Base-by-base conservation (phyloP, 2,113 vertebrate genomes). In the Cyprinodon variegatus region DNA sequence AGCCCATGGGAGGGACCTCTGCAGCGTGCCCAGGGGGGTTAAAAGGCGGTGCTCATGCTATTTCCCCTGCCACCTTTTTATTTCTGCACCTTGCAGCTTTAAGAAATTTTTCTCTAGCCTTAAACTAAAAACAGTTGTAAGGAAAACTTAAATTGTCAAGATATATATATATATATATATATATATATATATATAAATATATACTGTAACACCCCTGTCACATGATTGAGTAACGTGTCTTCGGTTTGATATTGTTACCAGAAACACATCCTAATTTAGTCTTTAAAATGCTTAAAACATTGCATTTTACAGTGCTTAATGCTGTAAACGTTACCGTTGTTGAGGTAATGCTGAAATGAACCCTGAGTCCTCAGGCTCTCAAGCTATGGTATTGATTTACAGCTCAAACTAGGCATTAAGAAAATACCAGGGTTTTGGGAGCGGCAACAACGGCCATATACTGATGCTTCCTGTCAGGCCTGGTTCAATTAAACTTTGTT, bases 1-100 rank as follows among this genome's bases (percentile, higher is more conserved):
- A 88, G 86, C 87, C 79, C 83, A 87, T 86, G 88, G 91, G 90
- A 89, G 86, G 88, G 88, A 86, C 83, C 83, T 87, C 61, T 88
- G 86, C 85, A 53, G 62, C 83, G 79, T 83, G 79, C 88, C 66
- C 74, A 83, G 81, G 81, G 57, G 64, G 77, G 86, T 83, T 84
- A 80, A 89, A 85, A 82, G 82, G 89, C 84, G 85, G 87, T 91
- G 83, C 91, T 80, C 71, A 86, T 81, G 76, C 70, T 87, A 69
- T 77, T 84, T 86, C 76, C 79, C 70, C 68, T 79, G 80, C 88
- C 81, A 82, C 76, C 65, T 76, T 75, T 77, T 75, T 74, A 77
- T 70, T 85, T 76, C 76, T 83, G 65, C 80, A 76, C 74, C 60
- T 72, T 76, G 59, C 60, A 85, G 57, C 68, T 83, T 70, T 71